Percentiles rank a stretch among this genome's conserved stretches.
phyloP scores from a whole-genome alignment of 2,797 vertebrate genomes.

The Sylvilagus floridanus region DNA sequence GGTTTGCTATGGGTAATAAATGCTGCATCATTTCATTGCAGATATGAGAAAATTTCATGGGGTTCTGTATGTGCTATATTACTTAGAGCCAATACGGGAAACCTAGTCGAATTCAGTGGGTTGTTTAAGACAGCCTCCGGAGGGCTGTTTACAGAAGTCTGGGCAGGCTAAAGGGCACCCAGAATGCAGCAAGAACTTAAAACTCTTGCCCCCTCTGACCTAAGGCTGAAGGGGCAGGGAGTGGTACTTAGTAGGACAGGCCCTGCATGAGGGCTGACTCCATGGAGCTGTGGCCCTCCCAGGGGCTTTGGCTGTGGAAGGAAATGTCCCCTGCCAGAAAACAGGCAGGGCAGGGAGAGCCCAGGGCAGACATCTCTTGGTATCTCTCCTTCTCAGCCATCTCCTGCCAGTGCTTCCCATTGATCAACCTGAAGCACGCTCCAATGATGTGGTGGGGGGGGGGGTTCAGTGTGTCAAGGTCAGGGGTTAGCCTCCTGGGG shows the following conservation, averaged over 20 bases:
- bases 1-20: rapidly evolving
- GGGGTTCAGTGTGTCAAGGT: no score
- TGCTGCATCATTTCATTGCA: neutral
- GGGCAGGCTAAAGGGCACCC: neutral
- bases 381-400: neutral
- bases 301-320: neutral
- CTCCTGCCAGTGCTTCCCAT: neutral
- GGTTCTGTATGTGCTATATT: rapidly evolving
- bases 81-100: neutral
- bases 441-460: neutral
- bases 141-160: neutral
- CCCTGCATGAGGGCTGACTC: no score
- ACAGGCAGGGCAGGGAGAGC: neutral
- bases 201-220: neutral
- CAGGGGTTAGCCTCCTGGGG: neutral
- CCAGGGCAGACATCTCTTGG: no score
- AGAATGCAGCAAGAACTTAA: neutral
- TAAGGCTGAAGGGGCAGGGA: neutral
- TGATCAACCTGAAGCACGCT: neutral
- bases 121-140: rapidly evolving
- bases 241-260: neutral
- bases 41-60: neutral
- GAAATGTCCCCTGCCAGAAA: rapidly evolving
- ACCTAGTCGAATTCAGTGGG: neutral
- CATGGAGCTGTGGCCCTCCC: neutral